A percentile compares a stretch with the other conserved stretches of the same genome.
Conservation (phyloP, 2,113 vertebrate genomes). For the Rutilus rutilus region DNA sequence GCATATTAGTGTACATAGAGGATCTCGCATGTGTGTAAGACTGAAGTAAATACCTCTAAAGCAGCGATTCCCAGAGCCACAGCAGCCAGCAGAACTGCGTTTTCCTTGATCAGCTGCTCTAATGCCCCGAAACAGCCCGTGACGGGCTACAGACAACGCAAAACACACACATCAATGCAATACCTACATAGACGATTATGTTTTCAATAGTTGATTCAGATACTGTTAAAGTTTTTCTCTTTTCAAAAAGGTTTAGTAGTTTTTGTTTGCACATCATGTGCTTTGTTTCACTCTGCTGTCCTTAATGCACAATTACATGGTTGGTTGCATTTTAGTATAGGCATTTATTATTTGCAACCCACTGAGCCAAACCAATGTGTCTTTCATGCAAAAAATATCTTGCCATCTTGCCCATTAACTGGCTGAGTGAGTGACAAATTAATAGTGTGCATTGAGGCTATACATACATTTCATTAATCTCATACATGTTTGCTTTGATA, state of each 20-base stretch:
- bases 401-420: neutral
- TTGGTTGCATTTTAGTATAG: too few relatives aligned
- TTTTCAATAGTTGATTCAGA: neutral
- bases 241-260: too few relatives aligned
- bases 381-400: too few relatives aligned
- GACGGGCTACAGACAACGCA: neutral
- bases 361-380: neutral
- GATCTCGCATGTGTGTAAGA: neutral
- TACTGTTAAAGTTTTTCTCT: too few relatives aligned
- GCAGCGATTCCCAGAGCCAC: conserved; percentile 60
- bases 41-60: conserved; percentile 65
- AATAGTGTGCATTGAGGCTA: neutral
- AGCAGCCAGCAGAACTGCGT: conserved; percentile 59
- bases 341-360: neutral
- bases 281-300: too few relatives aligned
- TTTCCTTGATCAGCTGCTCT: conserved; percentile 50
- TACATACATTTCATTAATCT: neutral
- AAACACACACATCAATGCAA: conserved; percentile 39
- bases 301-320: too few relatives aligned
- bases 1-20: neutral
- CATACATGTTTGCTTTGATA: neutral
- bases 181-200: neutral
- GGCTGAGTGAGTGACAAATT: neutral
- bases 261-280: too few relatives aligned
- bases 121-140: conserved; percentile 61